Conservation (phyloP, 2,113 vertebrate species). For the Lagopus muta region DNA sequence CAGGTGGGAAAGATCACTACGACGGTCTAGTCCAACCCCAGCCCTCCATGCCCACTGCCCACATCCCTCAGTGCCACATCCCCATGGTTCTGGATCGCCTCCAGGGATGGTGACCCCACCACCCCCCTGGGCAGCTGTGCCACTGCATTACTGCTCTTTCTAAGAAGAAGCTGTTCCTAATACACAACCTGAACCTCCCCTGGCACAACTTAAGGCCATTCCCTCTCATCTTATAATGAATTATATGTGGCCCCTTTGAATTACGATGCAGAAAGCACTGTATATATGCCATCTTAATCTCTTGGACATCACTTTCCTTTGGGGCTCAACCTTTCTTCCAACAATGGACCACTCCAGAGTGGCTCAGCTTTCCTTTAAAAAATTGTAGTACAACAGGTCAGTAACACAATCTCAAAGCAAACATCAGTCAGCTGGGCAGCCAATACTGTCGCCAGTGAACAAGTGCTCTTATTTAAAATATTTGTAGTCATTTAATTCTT, state of each 20-base stretch:
- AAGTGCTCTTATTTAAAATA: slow-evolving; percentile 61
- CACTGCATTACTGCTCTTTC: too few relatives aligned
- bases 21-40: too few relatives aligned
- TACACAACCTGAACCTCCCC: too few relatives aligned
- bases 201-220: too few relatives aligned
- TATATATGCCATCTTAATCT: background rate
- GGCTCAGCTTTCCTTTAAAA: background rate
- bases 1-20: too few relatives aligned
- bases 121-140: too few relatives aligned
- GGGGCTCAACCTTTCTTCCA: background rate
- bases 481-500: slow-evolving; percentile 59
- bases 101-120: too few relatives aligned
- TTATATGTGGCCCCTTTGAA: background rate
- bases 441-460: slow-evolving; percentile 24
- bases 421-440: background rate
- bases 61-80: too few relatives aligned
- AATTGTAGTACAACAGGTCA: background rate
- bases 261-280: background rate
- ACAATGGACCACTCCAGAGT: background rate
- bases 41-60: too few relatives aligned
- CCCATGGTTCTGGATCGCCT: too few relatives aligned
- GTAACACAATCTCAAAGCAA: background rate
- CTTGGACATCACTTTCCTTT: background rate
- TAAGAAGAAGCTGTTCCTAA: too few relatives aligned
- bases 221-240: too few relatives aligned